Evolutionary conservation across 2,888 invertebrate genomes (phyloP), one percentile per base, ranked within the genome.

Genomic region (Dynastes maya): DNA sequence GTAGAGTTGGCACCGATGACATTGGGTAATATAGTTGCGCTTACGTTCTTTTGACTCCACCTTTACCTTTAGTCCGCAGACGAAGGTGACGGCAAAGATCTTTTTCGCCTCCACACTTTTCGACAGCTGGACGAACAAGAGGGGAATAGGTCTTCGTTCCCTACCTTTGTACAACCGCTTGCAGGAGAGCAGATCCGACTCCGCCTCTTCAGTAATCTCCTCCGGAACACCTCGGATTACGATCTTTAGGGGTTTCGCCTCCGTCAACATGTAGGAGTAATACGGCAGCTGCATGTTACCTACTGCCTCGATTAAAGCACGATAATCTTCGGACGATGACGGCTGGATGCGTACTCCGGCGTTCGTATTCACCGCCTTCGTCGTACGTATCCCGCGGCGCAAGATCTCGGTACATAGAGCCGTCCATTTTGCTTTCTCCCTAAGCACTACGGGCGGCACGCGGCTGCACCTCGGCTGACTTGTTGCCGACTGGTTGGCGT

Each of bases 1-100:
- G 82, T 82, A 83, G 16, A 80, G 74, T 79, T 85, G 83, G 71
- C 83, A 84, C 27, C 80, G 79, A 37, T 83, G 82, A 64, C 83
- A 83, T 77, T 84, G 83, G 0, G 58, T 45, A 8, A 16, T 2
- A 4, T 2, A 11, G 1, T 65, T 2, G 11, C n/a, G 51, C n/a
- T 45, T 16, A 4, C 51, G 32, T 0, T 53, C 32, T 13, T 64
- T 67, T 0, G 68, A 63, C 13, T 75, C 75, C 1, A 75, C 75
- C 2, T 1, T 16, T n/a, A 63, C 27, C 11, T 22, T 11, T 0
- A 61, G n/a, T 1, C 63, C 49, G 9, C 49, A 45, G 9, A 58
- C n/a, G 61, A 27, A 9, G 9, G 9, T 51, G 22, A 45, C 6
- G 6, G 8, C n/a, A 63, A 27, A 74, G 3, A 74, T 74, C 22